Evolutionary conservation across 2,888 invertebrate genomes (phyloP).

Genomic region (Ectemnius cavifrons): DNA sequence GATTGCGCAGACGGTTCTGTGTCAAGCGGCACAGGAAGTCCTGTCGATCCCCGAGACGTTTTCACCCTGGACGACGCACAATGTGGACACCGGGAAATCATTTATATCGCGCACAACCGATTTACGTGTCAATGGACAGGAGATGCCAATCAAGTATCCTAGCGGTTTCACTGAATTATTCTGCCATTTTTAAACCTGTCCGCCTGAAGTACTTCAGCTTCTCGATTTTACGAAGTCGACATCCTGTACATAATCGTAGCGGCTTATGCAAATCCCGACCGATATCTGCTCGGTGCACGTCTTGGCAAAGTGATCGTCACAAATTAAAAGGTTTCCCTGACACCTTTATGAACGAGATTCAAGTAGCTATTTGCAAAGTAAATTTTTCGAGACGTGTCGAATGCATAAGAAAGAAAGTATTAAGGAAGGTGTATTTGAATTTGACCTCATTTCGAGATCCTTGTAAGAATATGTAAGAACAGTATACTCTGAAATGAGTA

Average conservation of each 20-base stretch:
- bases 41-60: slow-evolving; percentile 35
- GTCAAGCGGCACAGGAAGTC: slow-evolving; percentile 28
- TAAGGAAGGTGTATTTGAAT: slow-evolving; percentile 11
- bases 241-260: no score
- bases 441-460: no score
- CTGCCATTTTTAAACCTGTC: no score
- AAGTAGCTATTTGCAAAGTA: slow-evolving; percentile 26
- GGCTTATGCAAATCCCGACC: slow-evolving; percentile 9
- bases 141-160: no score
- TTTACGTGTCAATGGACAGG: no score
- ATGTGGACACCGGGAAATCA: slow-evolving; percentile 26
- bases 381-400: slow-evolving; percentile 29
- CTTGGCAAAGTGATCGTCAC: slow-evolving; percentile 28
- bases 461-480: no score
- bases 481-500: no score
- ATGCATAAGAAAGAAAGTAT: slow-evolving; percentile 9
- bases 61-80: slow-evolving; percentile 11
- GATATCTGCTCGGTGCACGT: slow-evolving; percentile 5
- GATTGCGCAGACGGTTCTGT: slow-evolving; percentile 41
- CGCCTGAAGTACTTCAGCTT: no score
- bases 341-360: slow-evolving; percentile 36
- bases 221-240: no score
- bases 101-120: slow-evolving; percentile 16
- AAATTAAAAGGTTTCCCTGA: slow-evolving; percentile 42
- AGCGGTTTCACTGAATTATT: no score